Conservation (phyloP, 2,888 invertebrate species). For the Dysmachus trigonus region DNA sequence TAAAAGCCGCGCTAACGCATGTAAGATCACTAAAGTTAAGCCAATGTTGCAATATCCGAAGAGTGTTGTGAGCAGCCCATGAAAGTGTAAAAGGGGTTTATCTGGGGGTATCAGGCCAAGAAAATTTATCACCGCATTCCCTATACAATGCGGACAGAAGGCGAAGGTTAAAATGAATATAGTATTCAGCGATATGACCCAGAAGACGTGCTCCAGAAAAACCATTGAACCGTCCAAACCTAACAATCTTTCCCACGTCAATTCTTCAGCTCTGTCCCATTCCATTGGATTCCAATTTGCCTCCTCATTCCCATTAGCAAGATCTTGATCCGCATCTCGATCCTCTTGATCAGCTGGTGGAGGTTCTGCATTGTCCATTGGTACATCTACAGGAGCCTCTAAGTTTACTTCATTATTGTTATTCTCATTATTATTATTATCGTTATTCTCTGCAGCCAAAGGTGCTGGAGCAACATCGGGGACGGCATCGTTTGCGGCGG, state of each 20-base stretch:
- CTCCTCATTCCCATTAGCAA: conserved; percentile 74
- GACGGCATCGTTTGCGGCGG: conserved; percentile 49
- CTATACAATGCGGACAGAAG: conserved; percentile 96
- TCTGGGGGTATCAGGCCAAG: conserved; percentile 67
- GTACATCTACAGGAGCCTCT: conserved; percentile 57
- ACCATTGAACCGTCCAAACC: conserved; percentile 96
- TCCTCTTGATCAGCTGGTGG: conserved; percentile 60
- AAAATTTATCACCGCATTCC: conserved; percentile 81
- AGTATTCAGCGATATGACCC: conserved; percentile 97
- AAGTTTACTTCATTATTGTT: conserved; percentile 64
- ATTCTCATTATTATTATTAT: conserved; percentile 59
- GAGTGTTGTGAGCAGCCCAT: conserved; percentile 89
- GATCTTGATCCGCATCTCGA: conserved; percentile 62
- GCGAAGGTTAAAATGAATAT: conserved; percentile 97
- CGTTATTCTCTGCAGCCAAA: conserved; percentile 56
- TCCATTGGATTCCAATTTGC: conserved; percentile 99
- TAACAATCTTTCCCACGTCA: conserved; percentile 96
- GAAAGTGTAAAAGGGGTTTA: conserved; percentile 79
- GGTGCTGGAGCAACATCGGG: conserved; percentile 62
- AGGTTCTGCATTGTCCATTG: conserved; percentile 60
- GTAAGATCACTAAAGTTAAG: conserved; percentile 80
- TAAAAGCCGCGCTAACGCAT: conserved; percentile 82
- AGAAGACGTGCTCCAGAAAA: conserved; percentile 98
- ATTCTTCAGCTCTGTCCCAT: conserved; percentile 97
- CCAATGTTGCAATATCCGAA: conserved; percentile 95